phyloP scores from a whole-genome alignment of 2,888 invertebrate genomes.

The Allygus modestus region DNA sequence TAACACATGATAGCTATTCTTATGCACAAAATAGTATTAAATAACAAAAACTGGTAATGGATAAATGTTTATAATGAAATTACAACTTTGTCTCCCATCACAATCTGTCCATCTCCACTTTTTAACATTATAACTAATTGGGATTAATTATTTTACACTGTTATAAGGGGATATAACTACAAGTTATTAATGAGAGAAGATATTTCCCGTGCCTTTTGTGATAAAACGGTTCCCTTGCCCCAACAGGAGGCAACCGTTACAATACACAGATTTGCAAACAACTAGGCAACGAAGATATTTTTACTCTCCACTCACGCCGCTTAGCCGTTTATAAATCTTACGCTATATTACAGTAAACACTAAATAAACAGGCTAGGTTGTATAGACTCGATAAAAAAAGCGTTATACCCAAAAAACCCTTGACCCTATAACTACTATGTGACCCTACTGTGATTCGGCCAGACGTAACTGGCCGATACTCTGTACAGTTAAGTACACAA shows the following conservation, averaged over 20 bases:
- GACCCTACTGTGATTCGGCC: slow-evolving; percentile 20
- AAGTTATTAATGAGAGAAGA: slow-evolving; percentile 44
- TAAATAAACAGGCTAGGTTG: slow-evolving; percentile 57
- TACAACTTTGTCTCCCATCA: background rate
- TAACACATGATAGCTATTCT: background rate
- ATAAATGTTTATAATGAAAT: background rate
- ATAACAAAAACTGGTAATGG: background rate
- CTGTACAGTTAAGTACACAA: slow-evolving; percentile 60
- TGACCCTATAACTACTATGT: slow-evolving; percentile 59
- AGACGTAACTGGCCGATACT: background rate
- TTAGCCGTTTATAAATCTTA: slow-evolving; percentile 44
- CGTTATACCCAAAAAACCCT: slow-evolving; percentile 57
- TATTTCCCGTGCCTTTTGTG: slow-evolving; percentile 57
- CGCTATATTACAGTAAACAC: slow-evolving; percentile 52
- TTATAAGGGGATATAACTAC: slow-evolving; percentile 5
- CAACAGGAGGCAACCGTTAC: slow-evolving; percentile 4
- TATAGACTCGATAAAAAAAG: slow-evolving; percentile 57
- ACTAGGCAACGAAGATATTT: slow-evolving; percentile 43
- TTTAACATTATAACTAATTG: slow-evolving; percentile 14
- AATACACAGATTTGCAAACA: slow-evolving; percentile 50
- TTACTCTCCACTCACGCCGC: slow-evolving; percentile 28
- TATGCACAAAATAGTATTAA: too few relatives aligned
- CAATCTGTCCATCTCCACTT: background rate
- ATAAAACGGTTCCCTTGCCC: slow-evolving; percentile 13
- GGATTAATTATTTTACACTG: slow-evolving; percentile 9